Evolutionary conservation across 1,140 invertebrate species (phyloP).

Genomic region (Oryzaephilus surinamensis): DNA sequence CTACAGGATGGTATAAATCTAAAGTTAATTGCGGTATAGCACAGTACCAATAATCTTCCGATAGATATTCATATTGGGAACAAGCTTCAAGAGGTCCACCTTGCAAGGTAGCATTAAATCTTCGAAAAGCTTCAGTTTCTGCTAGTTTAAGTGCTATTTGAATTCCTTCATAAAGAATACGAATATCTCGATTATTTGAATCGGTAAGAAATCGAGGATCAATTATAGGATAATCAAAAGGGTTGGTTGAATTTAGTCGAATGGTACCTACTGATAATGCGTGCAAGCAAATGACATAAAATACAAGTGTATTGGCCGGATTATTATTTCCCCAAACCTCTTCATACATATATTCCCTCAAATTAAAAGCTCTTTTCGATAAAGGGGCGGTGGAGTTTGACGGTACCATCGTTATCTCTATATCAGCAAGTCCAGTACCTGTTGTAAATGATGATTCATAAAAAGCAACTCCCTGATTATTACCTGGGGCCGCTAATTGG

Average conservation of each 20-base stretch:
- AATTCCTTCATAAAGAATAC: conserved; percentile 31
- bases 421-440: conserved; percentile 14
- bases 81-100: conserved; percentile 51
- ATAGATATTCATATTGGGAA: conserved; percentile 11
- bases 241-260: conserved; percentile 54
- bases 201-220: conserved; percentile 65
- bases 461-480: conserved; percentile 45
- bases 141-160: conserved; percentile 43
- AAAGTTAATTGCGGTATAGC: conserved; percentile 22
- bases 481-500: conserved; percentile 60
- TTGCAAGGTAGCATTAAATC: conserved; percentile 46
- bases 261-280: conserved; percentile 66
- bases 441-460: conserved; percentile 7
- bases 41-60: conserved; percentile 29
- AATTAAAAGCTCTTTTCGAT: conserved; percentile 13
- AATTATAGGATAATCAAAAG: conserved; percentile 64
- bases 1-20: conserved; percentile 27
- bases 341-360: conserved; percentile 16
- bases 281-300: conserved; percentile 37
- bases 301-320: conserved; percentile 5
- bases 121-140: conserved; percentile 46
- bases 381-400: conserved; percentile 10
- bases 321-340: conserved; percentile 16
- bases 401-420: conserved; percentile 15
- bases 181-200: conserved; percentile 51